Evolutionary conservation across 2,113 vertebrate species (phyloP).

Genomic region (Phylloscopus whistleri): DNA sequence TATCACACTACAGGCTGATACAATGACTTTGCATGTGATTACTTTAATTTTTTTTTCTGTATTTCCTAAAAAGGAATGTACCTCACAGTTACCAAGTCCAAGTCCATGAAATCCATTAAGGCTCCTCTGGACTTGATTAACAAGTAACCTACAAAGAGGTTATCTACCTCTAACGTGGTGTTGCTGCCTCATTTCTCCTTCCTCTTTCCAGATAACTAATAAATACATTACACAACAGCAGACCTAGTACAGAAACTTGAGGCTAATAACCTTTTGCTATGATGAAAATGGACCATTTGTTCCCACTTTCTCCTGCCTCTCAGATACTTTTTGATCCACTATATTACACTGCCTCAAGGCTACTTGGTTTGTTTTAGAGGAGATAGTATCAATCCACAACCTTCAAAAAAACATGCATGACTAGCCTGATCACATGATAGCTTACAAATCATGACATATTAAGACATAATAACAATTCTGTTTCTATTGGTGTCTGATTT

Average conservation of each 20-base stretch:
- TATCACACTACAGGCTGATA: not conserved
- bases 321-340: conserved; percentile 40
- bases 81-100: not conserved
- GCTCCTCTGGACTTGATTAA: conserved; percentile 20
- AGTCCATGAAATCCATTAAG: conserved; percentile 2
- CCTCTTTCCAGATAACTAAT: conserved; percentile 24
- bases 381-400: conserved; percentile 18
- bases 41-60: not conserved
- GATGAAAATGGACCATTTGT: conserved; percentile 39
- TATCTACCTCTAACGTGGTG: not conserved
- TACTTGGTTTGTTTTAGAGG: conserved; percentile 16
- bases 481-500: not conserved
- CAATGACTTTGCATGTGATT: not conserved
- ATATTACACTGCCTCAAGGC: conserved; percentile 9
- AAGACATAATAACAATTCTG: not conserved
- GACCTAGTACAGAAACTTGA: not conserved
- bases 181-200: conserved; percentile 29
- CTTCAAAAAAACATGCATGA: not conserved
- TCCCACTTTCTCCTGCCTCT: conserved; percentile 32
- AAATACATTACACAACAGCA: conserved; percentile 2
- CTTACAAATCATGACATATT: conserved; percentile 37
- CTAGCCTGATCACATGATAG: not conserved
- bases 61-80: not conserved
- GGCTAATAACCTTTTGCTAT: conserved; percentile 52
- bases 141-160: not conserved